Conservation (phyloP, 2,797 vertebrate species). For the Lagorchestes hirsutus region DNA sequence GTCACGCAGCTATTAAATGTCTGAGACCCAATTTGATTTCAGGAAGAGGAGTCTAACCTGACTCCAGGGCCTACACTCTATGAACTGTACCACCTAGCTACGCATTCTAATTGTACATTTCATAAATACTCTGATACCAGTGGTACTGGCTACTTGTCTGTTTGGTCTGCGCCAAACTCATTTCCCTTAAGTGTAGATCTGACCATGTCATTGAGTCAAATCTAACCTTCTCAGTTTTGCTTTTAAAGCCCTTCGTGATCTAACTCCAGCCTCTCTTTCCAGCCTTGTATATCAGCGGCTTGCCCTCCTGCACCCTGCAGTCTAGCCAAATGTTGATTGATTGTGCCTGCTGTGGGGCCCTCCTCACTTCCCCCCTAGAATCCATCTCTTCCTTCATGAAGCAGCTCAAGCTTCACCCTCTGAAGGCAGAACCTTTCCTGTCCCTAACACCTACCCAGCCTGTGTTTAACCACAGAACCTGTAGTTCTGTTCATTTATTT, state of each 20-base stretch:
- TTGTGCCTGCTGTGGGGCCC: background rate
- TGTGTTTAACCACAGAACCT: background rate
- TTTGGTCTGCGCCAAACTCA: background rate
- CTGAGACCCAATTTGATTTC: background rate
- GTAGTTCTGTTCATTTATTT: background rate
- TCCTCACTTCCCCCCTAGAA: background rate
- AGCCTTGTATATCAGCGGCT: background rate
- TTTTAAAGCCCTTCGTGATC: background rate
- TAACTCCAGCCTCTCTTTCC: background rate
- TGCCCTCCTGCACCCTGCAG: background rate
- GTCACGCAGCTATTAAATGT: background rate
- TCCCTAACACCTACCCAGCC: background rate
- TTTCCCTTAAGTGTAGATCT: background rate
- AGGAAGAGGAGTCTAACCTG: background rate
- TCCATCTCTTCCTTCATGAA: background rate
- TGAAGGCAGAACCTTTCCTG: background rate
- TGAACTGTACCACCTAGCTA: background rate
- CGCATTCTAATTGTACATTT: background rate
- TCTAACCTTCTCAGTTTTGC: background rate
- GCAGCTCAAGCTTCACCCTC: background rate
- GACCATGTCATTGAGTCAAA: background rate
- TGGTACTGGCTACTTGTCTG: background rate
- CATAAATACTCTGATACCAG: background rate
- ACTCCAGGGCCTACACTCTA: background rate
- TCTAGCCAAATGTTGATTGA: background rate